Conservation (phyloP, 2,888 invertebrate genomes). For the Agrochola circellaris region DNA sequence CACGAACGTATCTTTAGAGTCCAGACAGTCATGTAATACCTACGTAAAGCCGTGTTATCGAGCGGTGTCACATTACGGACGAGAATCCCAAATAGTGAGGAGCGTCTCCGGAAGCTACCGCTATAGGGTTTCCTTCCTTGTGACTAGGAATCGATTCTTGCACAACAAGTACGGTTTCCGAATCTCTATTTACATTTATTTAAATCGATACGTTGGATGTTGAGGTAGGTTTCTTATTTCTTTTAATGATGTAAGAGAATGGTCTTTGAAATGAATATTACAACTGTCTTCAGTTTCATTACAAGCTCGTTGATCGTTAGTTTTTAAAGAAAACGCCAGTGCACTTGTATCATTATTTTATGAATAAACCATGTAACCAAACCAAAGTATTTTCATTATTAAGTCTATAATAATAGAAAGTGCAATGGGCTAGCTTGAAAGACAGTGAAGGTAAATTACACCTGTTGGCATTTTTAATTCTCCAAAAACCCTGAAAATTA, state of each 20-base stretch:
- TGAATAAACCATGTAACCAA: not conserved
- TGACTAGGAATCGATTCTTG: constrained; percentile 68
- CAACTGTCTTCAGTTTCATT: constrained; percentile 1
- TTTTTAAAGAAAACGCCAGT: not conserved
- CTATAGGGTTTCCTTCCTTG: constrained; percentile 80
- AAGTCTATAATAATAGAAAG: not conserved
- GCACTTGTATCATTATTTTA: not conserved
- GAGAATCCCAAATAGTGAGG: constrained; percentile 73
- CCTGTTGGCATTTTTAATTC: not conserved
- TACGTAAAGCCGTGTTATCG: constrained; percentile 45
- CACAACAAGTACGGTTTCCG: constrained; percentile 59
- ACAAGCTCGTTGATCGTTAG: not conserved
- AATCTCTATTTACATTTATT: constrained; percentile 56
- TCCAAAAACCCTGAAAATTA: not conserved
- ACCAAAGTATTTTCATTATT: not conserved
- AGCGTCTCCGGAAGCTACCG: constrained; percentile 59
- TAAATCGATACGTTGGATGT: constrained; percentile 35
- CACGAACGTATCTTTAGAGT: constrained; percentile 54
- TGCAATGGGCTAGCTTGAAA: not conserved
- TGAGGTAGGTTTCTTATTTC: constrained; percentile 16
- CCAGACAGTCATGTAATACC: constrained; percentile 55
- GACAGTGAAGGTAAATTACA: not conserved
- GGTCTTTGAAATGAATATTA: not conserved
- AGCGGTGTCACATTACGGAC: constrained; percentile 65
- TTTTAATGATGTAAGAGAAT: constrained; percentile 1